Conservation (phyloP, 2,797 vertebrate genomes). For the Takifugu ocellatus region DNA sequence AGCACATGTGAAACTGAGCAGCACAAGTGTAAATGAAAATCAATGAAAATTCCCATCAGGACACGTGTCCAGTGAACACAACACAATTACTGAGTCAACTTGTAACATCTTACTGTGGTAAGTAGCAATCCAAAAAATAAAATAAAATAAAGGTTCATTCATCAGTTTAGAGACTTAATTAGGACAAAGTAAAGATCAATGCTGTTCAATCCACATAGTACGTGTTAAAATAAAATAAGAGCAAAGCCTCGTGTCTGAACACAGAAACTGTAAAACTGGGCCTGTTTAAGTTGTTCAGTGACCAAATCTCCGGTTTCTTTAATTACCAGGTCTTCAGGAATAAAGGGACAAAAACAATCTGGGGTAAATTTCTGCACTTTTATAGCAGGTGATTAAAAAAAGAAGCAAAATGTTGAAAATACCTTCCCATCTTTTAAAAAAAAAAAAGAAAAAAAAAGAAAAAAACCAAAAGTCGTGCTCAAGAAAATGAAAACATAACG, state of each 20-base stretch:
- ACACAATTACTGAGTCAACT: not conserved
- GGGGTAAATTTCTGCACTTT: constrained; percentile 36
- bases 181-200: constrained; percentile 16
- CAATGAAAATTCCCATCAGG: not conserved
- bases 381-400: constrained; percentile 27
- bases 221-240: constrained; percentile 34
- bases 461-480: constrained; percentile 32
- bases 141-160: constrained; percentile 17
- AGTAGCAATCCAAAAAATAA: not conserved
- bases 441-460: not conserved
- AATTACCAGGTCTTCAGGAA: constrained; percentile 49
- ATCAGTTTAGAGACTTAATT: constrained; percentile 35
- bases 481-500: constrained; percentile 29
- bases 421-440: no score
- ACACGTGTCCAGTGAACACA: not conserved
- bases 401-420: constrained; percentile 9
- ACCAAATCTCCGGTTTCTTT: constrained; percentile 38
- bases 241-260: constrained; percentile 28
- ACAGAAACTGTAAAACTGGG: constrained; percentile 21
- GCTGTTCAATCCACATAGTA: constrained; percentile 14
- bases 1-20: not conserved
- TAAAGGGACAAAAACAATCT: constrained; percentile 54
- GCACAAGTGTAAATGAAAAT: not conserved
- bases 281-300: constrained; percentile 24
- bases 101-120: not conserved